A percentile compares a stretch with the other conserved stretches of the same genome.
These are phyloP conservation scores for Lagopus muta DNA, from an alignment of 2,113 vertebrate species.

Conservation along the genomic window DNA sequence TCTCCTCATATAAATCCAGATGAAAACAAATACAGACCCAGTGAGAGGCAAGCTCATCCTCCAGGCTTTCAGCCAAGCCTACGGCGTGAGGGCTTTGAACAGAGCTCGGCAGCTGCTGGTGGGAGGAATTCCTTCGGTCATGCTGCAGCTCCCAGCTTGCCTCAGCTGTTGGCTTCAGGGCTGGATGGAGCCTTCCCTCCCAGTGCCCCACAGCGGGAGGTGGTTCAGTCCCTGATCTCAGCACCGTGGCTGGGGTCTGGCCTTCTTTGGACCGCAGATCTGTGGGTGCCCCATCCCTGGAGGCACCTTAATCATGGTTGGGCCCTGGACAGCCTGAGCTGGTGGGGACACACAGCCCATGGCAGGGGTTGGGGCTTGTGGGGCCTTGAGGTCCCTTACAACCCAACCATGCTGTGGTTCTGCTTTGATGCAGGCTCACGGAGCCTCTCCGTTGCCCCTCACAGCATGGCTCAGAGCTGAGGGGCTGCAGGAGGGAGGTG, in stretches of 20 bases:
- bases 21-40: conserved; percentile 36
- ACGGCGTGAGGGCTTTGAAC: conserved; percentile 2
- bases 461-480: background rate
- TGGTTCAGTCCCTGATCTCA: background rate
- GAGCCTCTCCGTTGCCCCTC: background rate
- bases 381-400: too few relatives aligned
- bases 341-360: too few relatives aligned
- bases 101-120: conserved; percentile 32
- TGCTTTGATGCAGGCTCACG: background rate
- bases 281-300: too few relatives aligned
- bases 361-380: too few relatives aligned
- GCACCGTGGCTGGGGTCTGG: accelerated
- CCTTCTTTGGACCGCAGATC: background rate
- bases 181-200: background rate
- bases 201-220: background rate
- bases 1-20: conserved; percentile 13
- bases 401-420: background rate
- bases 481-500: background rate
- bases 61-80: conserved; percentile 44
- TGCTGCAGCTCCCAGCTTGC: conserved; percentile 33
- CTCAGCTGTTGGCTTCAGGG: conserved; percentile 24
- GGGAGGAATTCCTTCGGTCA: conserved; percentile 52
- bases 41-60: background rate
- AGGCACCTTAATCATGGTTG: too few relatives aligned
- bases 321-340: too few relatives aligned